Evolutionary conservation across 92 coral and sea anemone genomes (phyloP).

Genomic region (Anthopleura xanthogrammica): DNA sequence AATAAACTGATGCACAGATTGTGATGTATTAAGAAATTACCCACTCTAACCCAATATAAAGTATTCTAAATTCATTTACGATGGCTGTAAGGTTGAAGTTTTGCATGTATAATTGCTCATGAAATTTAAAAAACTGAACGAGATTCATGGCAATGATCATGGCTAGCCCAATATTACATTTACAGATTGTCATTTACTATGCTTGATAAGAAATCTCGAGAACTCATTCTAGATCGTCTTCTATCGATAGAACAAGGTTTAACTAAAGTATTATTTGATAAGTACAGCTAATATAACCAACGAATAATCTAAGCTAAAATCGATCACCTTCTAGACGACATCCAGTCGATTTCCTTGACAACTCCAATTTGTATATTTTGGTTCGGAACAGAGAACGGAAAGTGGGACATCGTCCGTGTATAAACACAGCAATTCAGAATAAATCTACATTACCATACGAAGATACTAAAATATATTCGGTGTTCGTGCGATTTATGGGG

Average conservation of each 20-base stretch:
- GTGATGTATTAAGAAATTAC: too few species aligned
- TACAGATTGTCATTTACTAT: neutral
- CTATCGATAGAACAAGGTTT: neutral
- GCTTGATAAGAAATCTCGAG: neutral
- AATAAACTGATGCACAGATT: too few species aligned
- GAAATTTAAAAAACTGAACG: too few species aligned
- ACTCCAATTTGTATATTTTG: conserved; percentile 9
- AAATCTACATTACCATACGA: neutral
- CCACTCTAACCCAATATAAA: too few species aligned
- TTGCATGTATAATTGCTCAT: too few species aligned
- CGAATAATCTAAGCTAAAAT: neutral
- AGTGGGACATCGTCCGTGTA: neutral
- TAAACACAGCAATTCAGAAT: neutral
- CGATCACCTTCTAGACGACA: neutral
- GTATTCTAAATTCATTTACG: too few species aligned
- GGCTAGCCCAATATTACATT: neutral
- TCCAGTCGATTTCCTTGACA: conserved; percentile 18
- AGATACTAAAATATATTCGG: neutral
- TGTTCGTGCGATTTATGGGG: neutral
- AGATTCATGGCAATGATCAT: too few species aligned
- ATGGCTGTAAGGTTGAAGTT: too few species aligned
- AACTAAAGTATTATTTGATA: neutral
- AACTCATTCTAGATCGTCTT: neutral
- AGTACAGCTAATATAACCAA: neutral
- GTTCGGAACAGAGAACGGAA: neutral